These are phyloP conservation scores for Pseudomyrmex cubaensis DNA, from an alignment of 1,140 invertebrate genomes.

Conservation along the genomic window DNA sequence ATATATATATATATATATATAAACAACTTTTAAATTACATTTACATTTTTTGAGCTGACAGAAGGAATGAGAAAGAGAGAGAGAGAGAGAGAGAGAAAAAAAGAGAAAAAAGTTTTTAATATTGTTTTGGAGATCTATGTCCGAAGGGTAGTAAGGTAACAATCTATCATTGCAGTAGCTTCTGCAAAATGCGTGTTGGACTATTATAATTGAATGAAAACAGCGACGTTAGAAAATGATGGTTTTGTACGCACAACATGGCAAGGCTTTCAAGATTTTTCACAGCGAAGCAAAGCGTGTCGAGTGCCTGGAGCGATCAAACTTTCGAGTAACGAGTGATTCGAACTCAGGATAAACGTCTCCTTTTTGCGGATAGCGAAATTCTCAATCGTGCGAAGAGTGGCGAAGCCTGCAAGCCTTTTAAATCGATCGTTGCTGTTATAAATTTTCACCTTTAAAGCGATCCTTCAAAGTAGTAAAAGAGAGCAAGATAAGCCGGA, in stretches of 20 bases:
- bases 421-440: slow-evolving; percentile 37
- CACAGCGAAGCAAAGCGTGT: neutral
- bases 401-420: neutral
- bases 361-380: neutral
- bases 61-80: neutral
- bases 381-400: neutral
- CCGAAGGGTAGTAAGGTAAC: neutral
- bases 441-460: slow-evolving; percentile 5
- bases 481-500: neutral
- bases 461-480: neutral
- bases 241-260: slow-evolving; percentile 20
- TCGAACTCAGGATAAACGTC: slow-evolving; percentile 10
- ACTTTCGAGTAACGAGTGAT: slow-evolving; percentile 31
- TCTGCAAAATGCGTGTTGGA: neutral
- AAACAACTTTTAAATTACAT: neutral
- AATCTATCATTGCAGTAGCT: neutral
- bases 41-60: no score
- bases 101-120: neutral
- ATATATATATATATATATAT: neutral
- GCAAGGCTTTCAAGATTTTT: slow-evolving; percentile 6
- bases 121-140: neutral
- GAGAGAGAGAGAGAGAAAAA: no score
- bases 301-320: slow-evolving; percentile 27
- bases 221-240: neutral
- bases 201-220: slow-evolving; percentile 21